Conservation (phyloP, 2,113 vertebrate genomes). For the Pseudorasbora parva region DNA sequence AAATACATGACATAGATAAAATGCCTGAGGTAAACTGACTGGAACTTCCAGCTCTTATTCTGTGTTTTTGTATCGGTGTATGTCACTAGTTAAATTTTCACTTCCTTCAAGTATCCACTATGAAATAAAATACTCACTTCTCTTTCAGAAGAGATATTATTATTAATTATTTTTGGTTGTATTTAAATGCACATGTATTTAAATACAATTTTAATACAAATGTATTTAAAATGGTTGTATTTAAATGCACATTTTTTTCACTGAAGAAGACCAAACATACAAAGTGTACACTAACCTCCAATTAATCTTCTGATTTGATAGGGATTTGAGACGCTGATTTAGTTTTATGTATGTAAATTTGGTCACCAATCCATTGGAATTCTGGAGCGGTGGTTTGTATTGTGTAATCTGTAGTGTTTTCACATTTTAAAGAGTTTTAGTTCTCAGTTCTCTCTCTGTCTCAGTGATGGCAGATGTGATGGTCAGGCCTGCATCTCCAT, state of each 20-base stretch:
- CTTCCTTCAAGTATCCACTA: not conserved
- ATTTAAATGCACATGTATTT: not conserved
- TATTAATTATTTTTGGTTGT: too few species aligned
- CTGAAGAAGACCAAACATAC: not conserved
- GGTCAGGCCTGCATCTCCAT: slow-evolving; percentile 45
- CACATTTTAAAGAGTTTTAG: not conserved
- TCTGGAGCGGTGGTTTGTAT: not conserved
- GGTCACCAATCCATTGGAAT: not conserved
- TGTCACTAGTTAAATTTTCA: slow-evolving; percentile 24
- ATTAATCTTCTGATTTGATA: not conserved
- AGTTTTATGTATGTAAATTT: too few species aligned
- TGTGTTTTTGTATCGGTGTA: not conserved
- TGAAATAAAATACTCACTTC: not conserved
- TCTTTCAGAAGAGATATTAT: not conserved
- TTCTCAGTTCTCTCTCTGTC: not conserved
- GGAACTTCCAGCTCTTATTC: slow-evolving; percentile 36
- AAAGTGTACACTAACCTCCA: not conserved
- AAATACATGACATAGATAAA: slow-evolving; percentile 6
- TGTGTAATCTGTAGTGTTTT: not conserved
- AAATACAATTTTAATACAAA: not conserved
- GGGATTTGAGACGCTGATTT: not conserved
- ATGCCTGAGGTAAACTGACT: slow-evolving; percentile 14
- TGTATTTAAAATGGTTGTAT: too few species aligned
- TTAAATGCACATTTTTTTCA: not conserved
- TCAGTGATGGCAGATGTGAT: slow-evolving; percentile 64